A percentile compares a stretch with the other conserved stretches of the same genome.
phyloP scores from a whole-genome alignment of 2,888 invertebrate species.

The Plebejus melissa region DNA sequence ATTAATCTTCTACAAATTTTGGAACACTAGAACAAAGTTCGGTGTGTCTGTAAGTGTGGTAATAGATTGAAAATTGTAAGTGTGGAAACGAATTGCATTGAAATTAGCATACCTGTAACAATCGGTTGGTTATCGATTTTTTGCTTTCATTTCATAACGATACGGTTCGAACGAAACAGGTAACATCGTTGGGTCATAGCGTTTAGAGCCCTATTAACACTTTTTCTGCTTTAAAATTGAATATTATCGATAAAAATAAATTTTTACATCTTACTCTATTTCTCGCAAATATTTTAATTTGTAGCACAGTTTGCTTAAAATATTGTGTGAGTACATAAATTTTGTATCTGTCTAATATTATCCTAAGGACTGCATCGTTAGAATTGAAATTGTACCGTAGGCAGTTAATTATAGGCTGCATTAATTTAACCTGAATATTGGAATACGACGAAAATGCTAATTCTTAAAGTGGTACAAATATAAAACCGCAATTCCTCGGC shows the following conservation, averaged over 20 bases:
- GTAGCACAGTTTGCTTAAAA: too few relatives aligned
- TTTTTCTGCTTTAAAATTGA: constrained; percentile 34
- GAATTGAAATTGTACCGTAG: constrained; percentile 23
- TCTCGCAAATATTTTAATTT: too few relatives aligned
- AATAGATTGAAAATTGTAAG: constrained; percentile 36
- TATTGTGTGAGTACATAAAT: background rate
- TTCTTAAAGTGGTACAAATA: constrained; percentile 8
- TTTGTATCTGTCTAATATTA: background rate
- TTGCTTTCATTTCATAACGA: constrained; percentile 62
- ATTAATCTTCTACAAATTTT: background rate
- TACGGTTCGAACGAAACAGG: constrained; percentile 53
- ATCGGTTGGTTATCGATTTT: constrained; percentile 58
- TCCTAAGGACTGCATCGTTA: background rate
- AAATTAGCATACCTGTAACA: constrained; percentile 69
- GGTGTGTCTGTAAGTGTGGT: constrained; percentile 4
- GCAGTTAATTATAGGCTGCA: constrained; percentile 35
- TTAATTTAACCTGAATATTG: constrained; percentile 33
- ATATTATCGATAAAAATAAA: background rate
- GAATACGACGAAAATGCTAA: constrained; percentile 13
- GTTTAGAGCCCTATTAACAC: constrained; percentile 54
- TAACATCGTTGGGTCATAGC: constrained; percentile 62
- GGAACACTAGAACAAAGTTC: background rate
- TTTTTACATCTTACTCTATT: background rate
- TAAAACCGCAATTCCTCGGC: constrained; percentile 15
- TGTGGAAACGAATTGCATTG: constrained; percentile 46